Percentiles rank a stretch among this genome's conserved stretches.
Conservation (phyloP, 2,113 vertebrate species). For the Crotalus viridis region DNA sequence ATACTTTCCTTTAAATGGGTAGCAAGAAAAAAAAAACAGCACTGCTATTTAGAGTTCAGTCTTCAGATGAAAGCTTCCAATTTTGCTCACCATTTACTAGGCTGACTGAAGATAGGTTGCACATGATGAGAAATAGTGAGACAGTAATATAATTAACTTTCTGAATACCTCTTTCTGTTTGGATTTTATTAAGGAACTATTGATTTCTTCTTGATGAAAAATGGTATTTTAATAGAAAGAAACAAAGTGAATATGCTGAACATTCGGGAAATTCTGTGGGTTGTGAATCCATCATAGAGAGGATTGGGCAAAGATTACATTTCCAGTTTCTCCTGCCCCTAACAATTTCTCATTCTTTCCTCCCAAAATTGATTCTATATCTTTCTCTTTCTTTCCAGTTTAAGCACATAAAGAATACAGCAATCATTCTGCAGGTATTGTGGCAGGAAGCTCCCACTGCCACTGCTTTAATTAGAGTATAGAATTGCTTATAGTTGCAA, state of each 20-base stretch:
- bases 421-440: background rate
- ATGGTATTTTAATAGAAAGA: background rate
- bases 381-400: background rate
- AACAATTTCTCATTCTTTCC: too few species aligned
- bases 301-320: background rate
- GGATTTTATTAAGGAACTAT: background rate
- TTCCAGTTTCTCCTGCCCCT: background rate
- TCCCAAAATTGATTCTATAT: background rate
- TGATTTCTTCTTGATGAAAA: slow-evolving; percentile 1
- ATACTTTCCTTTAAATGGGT: background rate
- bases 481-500: background rate
- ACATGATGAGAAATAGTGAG: background rate
- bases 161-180: background rate
- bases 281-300: background rate
- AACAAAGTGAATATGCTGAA: background rate
- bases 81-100: background rate
- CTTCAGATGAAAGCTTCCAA: background rate
- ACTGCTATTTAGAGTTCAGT: background rate
- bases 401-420: background rate
- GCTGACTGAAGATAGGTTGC: background rate
- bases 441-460: background rate
- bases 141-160: background rate
- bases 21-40: background rate
- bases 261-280: background rate
- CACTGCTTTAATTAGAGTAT: background rate